Base-by-base conservation (phyloP, 2,113 vertebrate genomes). In the Megaleporinus macrocephalus region DNA sequence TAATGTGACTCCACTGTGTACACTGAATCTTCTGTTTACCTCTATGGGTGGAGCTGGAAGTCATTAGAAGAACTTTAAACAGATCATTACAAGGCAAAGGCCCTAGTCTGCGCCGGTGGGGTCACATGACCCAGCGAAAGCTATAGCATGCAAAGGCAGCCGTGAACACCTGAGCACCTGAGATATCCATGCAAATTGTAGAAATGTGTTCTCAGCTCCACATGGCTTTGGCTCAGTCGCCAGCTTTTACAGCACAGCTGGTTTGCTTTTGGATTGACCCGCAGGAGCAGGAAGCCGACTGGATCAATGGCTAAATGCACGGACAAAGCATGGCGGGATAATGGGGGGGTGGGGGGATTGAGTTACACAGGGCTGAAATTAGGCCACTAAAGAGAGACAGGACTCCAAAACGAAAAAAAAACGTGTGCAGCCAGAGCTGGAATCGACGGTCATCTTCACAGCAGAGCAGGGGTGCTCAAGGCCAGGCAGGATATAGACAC, bases 141-240 rank as follows among this genome's bases (percentile, higher is more conserved):
- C 22, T 26, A 26, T 61, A 62, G 6, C 76, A 74, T 82, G 79
- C 69, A 82, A 85, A 78, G 10, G 29, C 14, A 61, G 55, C 27
- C 15, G 16, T 66, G 72, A 72, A 20, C 57, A n/a, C 36, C n/a
- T 66, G 72, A 72, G 26, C 57, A n/a, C 36, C 15, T 0, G 44
- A 79, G 85, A 86, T 71, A 76, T 36, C 9, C 79, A 86, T 53
- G 79, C 82, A 86, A 79, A 86, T 76, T 18, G 22, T 30, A 29
- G 62, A 18, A 30, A 4, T 70, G 0, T 16, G 4, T 14, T 20
- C 22, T 66, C 51, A 33, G 41, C 27, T 24, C 4, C 29, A 65
- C 65, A 36, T 11, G 15, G 15, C n/a, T 9, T 41, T 10, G 20
- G 53, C 73, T 33, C 10, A 0, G 10, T 62, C 61, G n/a, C 80